Conservation (phyloP, 2,113 vertebrate species). For the Elephantulus edwardii region DNA sequence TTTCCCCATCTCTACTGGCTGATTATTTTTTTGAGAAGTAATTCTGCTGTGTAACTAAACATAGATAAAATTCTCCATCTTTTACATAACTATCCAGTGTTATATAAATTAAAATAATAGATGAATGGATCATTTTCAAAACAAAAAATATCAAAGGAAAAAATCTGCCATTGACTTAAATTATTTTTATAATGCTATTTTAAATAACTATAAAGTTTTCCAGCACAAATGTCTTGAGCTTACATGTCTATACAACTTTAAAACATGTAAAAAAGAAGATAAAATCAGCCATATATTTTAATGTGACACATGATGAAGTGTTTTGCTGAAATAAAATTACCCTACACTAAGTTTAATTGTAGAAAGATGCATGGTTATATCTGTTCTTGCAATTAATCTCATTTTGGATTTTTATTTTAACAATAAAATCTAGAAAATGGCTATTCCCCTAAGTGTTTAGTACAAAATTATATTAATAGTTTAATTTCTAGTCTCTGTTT, state of each 20-base stretch:
- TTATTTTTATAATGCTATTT: slow-evolving; percentile 28
- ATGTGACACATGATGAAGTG: neutral
- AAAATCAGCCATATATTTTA: slow-evolving; percentile 37
- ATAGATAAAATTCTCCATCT: neutral
- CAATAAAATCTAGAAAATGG: slow-evolving; percentile 54
- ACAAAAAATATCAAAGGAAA: neutral
- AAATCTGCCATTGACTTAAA: neutral
- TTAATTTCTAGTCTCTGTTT: slow-evolving; percentile 45
- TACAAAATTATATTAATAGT: slow-evolving; percentile 36
- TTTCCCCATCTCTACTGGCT: neutral
- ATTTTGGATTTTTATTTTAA: slow-evolving; percentile 48
- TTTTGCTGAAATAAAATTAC: slow-evolving; percentile 42
- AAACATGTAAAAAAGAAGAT: neutral
- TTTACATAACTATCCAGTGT: neutral
- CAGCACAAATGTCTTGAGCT: neutral
- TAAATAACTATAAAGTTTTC: neutral
- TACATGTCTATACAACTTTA: neutral
- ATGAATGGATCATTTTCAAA: neutral
- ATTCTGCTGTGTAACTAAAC: neutral
- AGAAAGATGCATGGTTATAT: neutral
- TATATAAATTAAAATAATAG: slow-evolving; percentile 8
- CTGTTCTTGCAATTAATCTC: slow-evolving; percentile 53
- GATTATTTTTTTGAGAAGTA: neutral
- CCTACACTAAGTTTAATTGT: neutral
- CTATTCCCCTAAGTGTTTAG: neutral